phyloP scores from a whole-genome alignment of 2,888 invertebrate species.

The Amblyjoppa proteus region DNA sequence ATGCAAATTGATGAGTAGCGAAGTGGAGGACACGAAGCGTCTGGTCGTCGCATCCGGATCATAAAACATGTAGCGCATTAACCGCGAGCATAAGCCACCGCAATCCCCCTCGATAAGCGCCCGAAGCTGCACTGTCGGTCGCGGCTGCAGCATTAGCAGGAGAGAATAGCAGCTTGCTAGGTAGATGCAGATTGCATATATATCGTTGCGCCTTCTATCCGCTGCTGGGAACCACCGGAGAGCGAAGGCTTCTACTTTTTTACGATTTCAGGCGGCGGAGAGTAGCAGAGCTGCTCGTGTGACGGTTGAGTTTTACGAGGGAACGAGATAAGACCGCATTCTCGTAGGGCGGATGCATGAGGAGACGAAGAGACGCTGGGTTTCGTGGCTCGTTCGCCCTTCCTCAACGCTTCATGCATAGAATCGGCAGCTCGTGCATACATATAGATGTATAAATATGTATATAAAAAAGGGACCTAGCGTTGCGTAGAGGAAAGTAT shows the following conservation, averaged over 20 bases:
- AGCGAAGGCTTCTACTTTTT: constrained; percentile 41
- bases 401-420: constrained; percentile 17
- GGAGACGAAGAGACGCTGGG: constrained; percentile 47
- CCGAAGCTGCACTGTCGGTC: constrained; percentile 35
- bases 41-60: constrained; percentile 68
- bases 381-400: constrained; percentile 17
- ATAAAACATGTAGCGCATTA: constrained; percentile 72
- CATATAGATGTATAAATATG: neutral
- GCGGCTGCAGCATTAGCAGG: constrained; percentile 13
- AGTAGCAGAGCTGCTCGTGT: constrained; percentile 69
- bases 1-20: constrained; percentile 57
- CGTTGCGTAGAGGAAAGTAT: constrained; percentile 2
- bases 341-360: constrained; percentile 55
- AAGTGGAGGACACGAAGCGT: constrained; percentile 18
- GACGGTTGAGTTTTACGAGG: constrained; percentile 70
- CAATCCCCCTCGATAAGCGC: constrained; percentile 55
- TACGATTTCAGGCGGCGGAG: constrained; percentile 58
- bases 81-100: constrained; percentile 67
- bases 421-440: neutral
- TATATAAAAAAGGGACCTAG: neutral
- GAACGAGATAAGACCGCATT: constrained; percentile 68
- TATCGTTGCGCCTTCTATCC: neutral
- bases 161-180: constrained; percentile 12
- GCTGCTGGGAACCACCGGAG: constrained; percentile 38
- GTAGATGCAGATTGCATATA: constrained; percentile 50